Evolutionary conservation across 1,140 invertebrate genomes (phyloP).

Genomic region (Acromyrmex echinatior): DNA sequence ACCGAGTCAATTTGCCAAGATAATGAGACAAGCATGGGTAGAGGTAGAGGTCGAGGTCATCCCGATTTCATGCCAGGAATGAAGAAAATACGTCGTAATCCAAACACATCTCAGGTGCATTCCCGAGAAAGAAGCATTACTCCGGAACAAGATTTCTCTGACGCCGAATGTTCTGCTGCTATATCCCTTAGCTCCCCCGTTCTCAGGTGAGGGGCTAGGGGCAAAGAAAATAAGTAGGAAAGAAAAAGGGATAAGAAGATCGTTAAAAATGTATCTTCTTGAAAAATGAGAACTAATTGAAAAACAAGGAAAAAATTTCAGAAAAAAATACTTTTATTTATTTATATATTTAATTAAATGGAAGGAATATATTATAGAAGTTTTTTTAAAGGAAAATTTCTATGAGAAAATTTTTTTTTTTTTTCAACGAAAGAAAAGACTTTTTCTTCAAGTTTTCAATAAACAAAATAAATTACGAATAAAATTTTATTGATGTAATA

Average conservation of each 20-base stretch:
- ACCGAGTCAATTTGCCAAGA: slow-evolving; percentile 62
- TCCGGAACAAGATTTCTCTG: slow-evolving; percentile 45
- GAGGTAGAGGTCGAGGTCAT: slow-evolving; percentile 46
- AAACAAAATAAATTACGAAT: background rate
- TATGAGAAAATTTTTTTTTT: too few relatives aligned
- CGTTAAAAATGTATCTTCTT: slow-evolving; percentile 5
- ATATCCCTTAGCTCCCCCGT: background rate
- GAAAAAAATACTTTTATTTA: background rate
- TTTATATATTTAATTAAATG: slow-evolving; percentile 16
- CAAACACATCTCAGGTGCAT: slow-evolving; percentile 9
- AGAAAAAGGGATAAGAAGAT: background rate
- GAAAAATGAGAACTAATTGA: slow-evolving; percentile 1
- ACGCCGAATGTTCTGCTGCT: slow-evolving; percentile 3
- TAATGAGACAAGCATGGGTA: slow-evolving; percentile 35
- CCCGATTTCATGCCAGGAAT: background rate
- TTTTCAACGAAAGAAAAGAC: background rate
- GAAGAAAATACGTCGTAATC: slow-evolving; percentile 44
- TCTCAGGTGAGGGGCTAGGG: slow-evolving; percentile 24
- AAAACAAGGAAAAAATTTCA: slow-evolving; percentile 14
- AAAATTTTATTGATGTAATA: slow-evolving; percentile 3
- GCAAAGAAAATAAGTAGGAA: background rate
- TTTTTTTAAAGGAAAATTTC: background rate
- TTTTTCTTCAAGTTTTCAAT: background rate
- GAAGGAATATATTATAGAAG: background rate
- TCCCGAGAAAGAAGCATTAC: slow-evolving; percentile 15